Evolutionary conservation across 2,113 vertebrate species (phyloP), one percentile per base, ranked within the genome.

Genomic region (Aplodontia rufa): DNA sequence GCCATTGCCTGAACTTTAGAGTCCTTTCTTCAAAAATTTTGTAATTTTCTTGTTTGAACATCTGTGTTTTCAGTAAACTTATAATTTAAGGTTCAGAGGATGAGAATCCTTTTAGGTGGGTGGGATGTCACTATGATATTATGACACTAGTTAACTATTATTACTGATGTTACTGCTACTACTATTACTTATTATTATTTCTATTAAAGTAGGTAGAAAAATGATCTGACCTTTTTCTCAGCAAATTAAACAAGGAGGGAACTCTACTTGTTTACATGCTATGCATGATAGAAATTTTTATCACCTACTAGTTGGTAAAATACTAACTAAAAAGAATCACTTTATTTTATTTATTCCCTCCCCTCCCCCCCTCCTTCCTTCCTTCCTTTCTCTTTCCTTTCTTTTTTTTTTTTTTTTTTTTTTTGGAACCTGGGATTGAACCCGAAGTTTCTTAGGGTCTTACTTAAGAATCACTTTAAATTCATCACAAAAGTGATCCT

Each of bases 1-100:
- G 26, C 62, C 45, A 93, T 22, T 58, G 14, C 30, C 47, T 93
- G n/a, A 91, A 87, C 66, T 95, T 88, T 91, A 96, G 60, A 93
- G 88, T 89, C 58, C 32, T 92, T 87, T 76, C 9, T 94, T 8
- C 16, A 90, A 53, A 92, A 90, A 19, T 68, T 95, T 32, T 55
- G 6, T 58, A 90, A 68, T 64, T 90, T 32, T n/a, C 42, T 81
- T 81, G 7, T 87, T 85, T 69, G 60, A 76, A 72, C 37, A 69
- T 58, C 35, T 78, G 8, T 76, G 20, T 55, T 94, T 16, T 78
- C 28, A 53, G 1, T 93, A 89, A 89, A 75, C 22, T 55, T 95
- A 9, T 2, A 76, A 7, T 66, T 53, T 91, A n/a, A 91, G 22
- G 19, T 76, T 92, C 17, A 32, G 35, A 86, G 30, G 14, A 19